Evolutionary conservation across 1,140 invertebrate genomes (phyloP), one percentile per base, ranked within the genome.

Genomic region (Zaprionus vittiger): DNA sequence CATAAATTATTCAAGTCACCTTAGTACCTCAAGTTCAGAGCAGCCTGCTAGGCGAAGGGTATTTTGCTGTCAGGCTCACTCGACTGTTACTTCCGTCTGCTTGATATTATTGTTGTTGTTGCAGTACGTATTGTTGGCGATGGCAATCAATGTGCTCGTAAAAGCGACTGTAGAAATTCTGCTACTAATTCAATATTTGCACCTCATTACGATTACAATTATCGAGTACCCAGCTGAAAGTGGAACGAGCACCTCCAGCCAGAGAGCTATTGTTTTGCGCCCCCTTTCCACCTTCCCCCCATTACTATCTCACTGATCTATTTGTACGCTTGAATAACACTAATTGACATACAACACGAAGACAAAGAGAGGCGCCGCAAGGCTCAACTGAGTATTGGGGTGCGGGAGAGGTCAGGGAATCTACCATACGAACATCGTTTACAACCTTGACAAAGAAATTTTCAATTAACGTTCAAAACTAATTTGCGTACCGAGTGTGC

Each of bases 361-460:
- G 12, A 34, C 20, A 59, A 17, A 11, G 15, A 66, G 59, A 69
- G 28, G 20, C 28, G 61, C 41, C 41, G n/a, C 37, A 9, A 17
- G 41, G 41, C 41, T 47, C n/a, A 17, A 47, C 41, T 17, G n/a
- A 9, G 6, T n/a, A 9, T n/a, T n/a, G 2, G 41, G n/a, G 2
- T 34, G 31, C 31, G 31, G 5, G 15, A 47, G 41, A 7, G 41
- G 41, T 17, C 3, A 9, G n/a, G 41, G n/a, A 17, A 47, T 47
- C 41, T 11, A 5, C n/a, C 15, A 38, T 38, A 38, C 14, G 12
- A 38, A 38, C 37, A 20, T 7, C 41, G n/a, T 47, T 47, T 47
- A 57, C 65, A 89, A 89, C 84, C 84, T 89, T 89, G 81, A 90
- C 81, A 89, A 79, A 79, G 84, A 89, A 84, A 84, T 73, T 84